Percentiles rank a stretch among this genome's conserved stretches.
phyloP scores from a whole-genome alignment of 2,113 vertebrate genomes.

The Chamaea fasciata region DNA sequence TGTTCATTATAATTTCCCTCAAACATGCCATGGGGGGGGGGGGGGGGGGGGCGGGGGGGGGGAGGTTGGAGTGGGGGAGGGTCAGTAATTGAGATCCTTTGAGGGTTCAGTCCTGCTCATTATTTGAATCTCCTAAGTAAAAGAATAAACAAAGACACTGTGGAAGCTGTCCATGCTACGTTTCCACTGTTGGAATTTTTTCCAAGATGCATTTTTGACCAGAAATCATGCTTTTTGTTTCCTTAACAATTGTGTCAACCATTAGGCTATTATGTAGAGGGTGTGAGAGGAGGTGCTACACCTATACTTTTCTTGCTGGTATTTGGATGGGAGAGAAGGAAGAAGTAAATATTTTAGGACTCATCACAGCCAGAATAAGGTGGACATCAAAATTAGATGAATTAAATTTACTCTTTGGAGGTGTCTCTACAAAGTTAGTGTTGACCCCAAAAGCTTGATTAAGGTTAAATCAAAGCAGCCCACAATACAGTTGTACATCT shows the following conservation, averaged over 20 bases:
- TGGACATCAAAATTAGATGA: background rate
- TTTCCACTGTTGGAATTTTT: background rate
- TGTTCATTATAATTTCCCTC: conserved; percentile 2
- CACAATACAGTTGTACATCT: background rate
- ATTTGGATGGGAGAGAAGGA: background rate
- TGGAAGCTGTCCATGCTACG: background rate
- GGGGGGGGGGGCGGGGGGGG: background rate
- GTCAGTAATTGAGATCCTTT: background rate
- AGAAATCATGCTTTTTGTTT: background rate
- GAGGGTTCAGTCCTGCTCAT: background rate
- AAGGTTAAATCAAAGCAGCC: background rate
- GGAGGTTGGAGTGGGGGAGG: background rate
- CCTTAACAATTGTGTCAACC: background rate
- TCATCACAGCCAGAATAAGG: background rate
- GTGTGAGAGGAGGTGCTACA: background rate
- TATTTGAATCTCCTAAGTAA: background rate
- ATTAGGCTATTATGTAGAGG: background rate
- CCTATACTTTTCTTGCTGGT: background rate
- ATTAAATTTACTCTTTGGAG: background rate
- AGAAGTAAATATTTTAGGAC: background rate
- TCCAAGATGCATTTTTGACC: background rate
- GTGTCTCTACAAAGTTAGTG: background rate
- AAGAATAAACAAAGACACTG: background rate
- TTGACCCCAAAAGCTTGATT: background rate
- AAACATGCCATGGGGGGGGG: background rate